Percentiles rank a stretch among this genome's conserved stretches.
These are phyloP conservation scores for Antennarius striatus DNA, from an alignment of 2,113 vertebrate species.

Conservation along the genomic window DNA sequence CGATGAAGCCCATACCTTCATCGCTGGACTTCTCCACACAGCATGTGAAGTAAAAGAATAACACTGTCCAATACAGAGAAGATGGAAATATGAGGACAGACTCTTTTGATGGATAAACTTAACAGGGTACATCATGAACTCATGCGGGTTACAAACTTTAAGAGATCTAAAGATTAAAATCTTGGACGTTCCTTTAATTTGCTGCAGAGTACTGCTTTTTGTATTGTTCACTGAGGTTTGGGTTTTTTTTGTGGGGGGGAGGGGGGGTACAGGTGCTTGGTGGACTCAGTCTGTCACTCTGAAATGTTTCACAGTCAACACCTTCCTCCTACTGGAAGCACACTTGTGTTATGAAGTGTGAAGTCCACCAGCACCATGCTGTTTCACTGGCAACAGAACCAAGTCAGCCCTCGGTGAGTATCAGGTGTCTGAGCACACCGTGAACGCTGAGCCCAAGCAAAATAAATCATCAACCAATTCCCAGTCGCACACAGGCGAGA, in stretches of 20 bases:
- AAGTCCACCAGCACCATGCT: slow-evolving; percentile 58
- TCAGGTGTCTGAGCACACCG: slow-evolving; percentile 65
- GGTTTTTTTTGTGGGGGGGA: not conserved
- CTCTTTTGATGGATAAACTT: no score
- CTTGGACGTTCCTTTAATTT: no score
- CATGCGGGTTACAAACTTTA: no score
- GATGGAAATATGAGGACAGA: no score
- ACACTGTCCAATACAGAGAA: not conserved
- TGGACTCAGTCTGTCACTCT: slow-evolving; percentile 27
- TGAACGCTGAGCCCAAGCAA: slow-evolving; percentile 46
- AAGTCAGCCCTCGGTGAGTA: slow-evolving; percentile 57
- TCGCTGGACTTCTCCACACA: not conserved
- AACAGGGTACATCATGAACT: no score
- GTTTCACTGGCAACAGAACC: slow-evolving; percentile 60
- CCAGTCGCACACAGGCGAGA: slow-evolving; percentile 42
- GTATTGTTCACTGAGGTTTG: not conserved
- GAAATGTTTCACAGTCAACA: slow-evolving; percentile 52
- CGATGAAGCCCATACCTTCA: slow-evolving; percentile 20
- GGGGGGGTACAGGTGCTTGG: slow-evolving; percentile 23
- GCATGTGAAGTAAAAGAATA: not conserved
- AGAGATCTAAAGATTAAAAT: no score
- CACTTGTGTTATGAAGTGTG: slow-evolving; percentile 53
- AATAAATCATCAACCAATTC: slow-evolving; percentile 68
- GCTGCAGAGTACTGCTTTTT: no score
- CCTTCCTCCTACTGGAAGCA: slow-evolving; percentile 49